These are phyloP conservation scores for Nesogale talazaci DNA, from an alignment of 2,113 vertebrate species.

Conservation along the genomic window DNA sequence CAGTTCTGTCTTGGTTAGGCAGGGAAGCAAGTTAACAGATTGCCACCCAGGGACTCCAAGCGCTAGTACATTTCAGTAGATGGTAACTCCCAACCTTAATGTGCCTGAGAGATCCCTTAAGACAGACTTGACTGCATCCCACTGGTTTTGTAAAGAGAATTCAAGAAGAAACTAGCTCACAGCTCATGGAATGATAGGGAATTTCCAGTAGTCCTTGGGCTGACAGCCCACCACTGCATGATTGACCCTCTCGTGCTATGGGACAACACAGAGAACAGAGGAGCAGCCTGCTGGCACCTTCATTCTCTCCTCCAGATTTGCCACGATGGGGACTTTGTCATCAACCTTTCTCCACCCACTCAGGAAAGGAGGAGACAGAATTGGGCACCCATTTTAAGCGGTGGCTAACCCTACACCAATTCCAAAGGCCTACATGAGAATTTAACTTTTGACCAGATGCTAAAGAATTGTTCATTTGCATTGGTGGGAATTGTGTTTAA, in stretches of 20 bases:
- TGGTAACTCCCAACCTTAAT: not conserved
- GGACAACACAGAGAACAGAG: not conserved
- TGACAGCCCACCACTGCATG: not conserved
- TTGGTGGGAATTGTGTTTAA: not conserved
- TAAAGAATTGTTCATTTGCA: not conserved
- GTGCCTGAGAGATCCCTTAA: not conserved
- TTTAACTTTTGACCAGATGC: not conserved
- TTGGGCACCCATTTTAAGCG: not conserved
- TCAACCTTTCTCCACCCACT: not conserved
- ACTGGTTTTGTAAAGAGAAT: not conserved
- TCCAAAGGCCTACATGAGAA: not conserved
- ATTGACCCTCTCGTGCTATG: accelerated
- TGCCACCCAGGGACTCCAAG: not conserved
- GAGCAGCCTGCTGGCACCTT: not conserved
- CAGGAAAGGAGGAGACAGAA: not conserved
- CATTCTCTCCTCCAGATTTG: not conserved
- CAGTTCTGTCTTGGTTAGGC: not conserved
- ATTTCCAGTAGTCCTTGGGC: not conserved
- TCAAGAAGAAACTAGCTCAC: not conserved
- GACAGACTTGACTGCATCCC: not conserved
- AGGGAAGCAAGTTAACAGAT: not conserved
- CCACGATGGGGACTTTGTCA: not conserved
- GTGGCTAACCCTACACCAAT: not conserved
- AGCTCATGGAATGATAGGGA: not conserved
- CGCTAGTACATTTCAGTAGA: too few relatives aligned